These are phyloP conservation scores for Sitobion miscanthi DNA, from an alignment of 1,140 invertebrate species.

Conservation along the genomic window DNA sequence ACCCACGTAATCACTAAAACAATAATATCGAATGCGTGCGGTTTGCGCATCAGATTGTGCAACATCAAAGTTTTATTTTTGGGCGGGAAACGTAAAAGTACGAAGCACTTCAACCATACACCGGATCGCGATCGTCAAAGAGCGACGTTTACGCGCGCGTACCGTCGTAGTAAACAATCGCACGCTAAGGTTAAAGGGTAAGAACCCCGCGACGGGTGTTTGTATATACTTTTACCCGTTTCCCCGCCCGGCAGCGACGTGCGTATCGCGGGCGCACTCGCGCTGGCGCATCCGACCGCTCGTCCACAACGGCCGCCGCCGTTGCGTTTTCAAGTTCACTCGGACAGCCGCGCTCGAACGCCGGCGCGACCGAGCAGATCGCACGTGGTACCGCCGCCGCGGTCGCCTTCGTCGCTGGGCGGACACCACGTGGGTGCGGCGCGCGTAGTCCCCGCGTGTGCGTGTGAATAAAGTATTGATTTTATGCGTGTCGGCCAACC, in stretches of 20 bases:
- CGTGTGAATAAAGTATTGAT: conserved; percentile 52
- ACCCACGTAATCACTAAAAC: neutral
- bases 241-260: neutral
- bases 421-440: conserved; percentile 42
- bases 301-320: neutral
- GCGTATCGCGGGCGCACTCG: neutral
- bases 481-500: conserved; percentile 41
- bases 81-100: neutral
- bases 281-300: neutral
- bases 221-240: neutral
- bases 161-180: conserved; percentile 30
- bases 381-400: conserved; percentile 23
- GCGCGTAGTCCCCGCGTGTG: neutral
- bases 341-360: conserved; percentile 50
- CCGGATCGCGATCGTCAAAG: neutral
- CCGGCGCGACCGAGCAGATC: conserved; percentile 19
- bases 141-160: conserved; percentile 20
- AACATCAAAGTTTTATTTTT: neutral
- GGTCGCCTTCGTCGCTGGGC: conserved; percentile 16
- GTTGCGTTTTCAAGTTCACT: conserved; percentile 56
- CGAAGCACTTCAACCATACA: neutral
- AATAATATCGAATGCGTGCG: neutral
- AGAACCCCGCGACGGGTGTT: conserved; percentile 1
- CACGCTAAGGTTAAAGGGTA: conserved; percentile 37
- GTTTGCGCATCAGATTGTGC: neutral